These are phyloP conservation scores for Malurus elegans DNA, from an alignment of 2,113 vertebrate genomes.

Conservation along the genomic window DNA sequence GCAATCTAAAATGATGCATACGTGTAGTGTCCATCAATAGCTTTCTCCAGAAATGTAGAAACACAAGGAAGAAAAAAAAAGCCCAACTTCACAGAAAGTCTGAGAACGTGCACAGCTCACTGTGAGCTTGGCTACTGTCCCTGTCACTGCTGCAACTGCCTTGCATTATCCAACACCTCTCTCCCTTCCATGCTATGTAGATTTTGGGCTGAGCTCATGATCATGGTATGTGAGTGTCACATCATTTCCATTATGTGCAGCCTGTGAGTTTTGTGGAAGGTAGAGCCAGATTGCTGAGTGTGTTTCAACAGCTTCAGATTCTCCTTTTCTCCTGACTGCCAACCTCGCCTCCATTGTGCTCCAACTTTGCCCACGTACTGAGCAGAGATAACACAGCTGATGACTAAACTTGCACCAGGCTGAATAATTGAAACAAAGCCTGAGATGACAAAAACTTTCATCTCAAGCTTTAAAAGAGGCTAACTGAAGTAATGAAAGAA, in stretches of 20 bases:
- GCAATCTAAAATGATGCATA: neutral
- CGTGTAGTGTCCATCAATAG: neutral
- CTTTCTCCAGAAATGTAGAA: neutral
- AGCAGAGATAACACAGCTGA: neutral
- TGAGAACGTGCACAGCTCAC: neutral
- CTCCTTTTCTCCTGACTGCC: neutral
- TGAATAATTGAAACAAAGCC: neutral
- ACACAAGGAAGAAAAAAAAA: neutral
- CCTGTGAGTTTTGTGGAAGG: rapidly evolving
- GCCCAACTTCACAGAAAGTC: neutral
- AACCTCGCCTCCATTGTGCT: neutral
- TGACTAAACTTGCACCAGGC: neutral
- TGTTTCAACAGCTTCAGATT: neutral
- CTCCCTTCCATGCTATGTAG: neutral
- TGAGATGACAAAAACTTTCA: neutral
- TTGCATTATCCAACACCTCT: neutral
- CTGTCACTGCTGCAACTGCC: neutral
- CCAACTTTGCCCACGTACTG: neutral
- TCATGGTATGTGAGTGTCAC: neutral
- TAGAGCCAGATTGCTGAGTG: neutral
- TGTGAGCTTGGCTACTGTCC: neutral
- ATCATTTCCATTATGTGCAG: neutral
- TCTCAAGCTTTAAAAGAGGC: neutral
- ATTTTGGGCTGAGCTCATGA: neutral
- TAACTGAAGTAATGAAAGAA: neutral